Percentiles rank a stretch among this genome's conserved stretches.
Evolutionary conservation across 2,113 vertebrate genomes (phyloP).

Genomic region (Felis chaus): DNA sequence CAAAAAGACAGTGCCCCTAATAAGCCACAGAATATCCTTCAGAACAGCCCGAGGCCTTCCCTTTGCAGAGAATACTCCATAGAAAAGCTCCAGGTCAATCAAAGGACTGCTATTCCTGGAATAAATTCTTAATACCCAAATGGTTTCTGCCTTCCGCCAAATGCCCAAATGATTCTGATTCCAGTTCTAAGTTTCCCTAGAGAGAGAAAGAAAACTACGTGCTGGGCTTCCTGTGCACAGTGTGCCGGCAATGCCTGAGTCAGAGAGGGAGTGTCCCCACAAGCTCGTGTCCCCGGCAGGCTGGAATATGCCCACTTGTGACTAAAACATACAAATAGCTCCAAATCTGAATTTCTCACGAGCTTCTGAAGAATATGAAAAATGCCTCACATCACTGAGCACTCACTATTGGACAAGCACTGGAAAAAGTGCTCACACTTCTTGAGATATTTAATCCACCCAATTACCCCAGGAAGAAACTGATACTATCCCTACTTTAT

Average conservation of each 20-base stretch:
- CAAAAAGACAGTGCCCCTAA: not conserved
- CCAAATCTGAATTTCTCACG: conserved; percentile 39
- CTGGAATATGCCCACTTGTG: not conserved
- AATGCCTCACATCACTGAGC: not conserved
- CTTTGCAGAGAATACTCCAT: not conserved
- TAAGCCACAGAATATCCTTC: not conserved
- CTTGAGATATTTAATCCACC: conserved; percentile 20
- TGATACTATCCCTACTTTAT: not conserved
- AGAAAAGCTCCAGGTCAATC: not conserved
- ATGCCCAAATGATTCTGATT: not conserved
- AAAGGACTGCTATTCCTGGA: not conserved
- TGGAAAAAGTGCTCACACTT: not conserved
- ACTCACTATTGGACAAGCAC: not conserved
- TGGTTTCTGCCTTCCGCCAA: not conserved
- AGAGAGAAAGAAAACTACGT: not conserved
- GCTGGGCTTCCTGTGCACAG: not conserved
- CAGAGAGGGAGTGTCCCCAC: not conserved
- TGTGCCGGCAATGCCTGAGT: not conserved
- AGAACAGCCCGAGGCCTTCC: not conserved
- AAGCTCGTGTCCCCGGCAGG: not conserved
- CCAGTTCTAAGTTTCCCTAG: not conserved
- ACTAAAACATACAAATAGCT: not conserved
- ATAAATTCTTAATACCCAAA: conserved; percentile 27
- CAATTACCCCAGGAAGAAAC: not conserved
- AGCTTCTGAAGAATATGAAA: conserved; percentile 29